These are phyloP conservation scores for Stenodema calcarata DNA, from an alignment of 2,888 invertebrate species.

Conservation along the genomic window DNA sequence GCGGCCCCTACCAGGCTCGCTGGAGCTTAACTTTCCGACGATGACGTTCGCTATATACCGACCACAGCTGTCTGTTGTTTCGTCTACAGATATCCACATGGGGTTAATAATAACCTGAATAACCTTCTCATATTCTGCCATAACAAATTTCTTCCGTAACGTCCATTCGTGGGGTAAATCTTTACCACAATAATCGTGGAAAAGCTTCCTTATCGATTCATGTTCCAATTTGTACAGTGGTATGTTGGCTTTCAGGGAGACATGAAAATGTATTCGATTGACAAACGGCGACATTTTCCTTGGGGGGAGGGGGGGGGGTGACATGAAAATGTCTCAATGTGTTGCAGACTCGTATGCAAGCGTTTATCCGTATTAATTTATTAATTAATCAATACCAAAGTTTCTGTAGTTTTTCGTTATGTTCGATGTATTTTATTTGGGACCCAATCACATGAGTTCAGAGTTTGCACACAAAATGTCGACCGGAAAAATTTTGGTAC, in stretches of 20 bases:
- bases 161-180: conserved; percentile 33
- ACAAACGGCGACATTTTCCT: too few relatives aligned
- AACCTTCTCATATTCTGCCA: conserved; percentile 8
- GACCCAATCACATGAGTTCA: too few relatives aligned
- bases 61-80: conserved; percentile 28
- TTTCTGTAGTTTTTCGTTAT: too few relatives aligned
- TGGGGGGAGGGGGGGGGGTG: too few relatives aligned
- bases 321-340: too few relatives aligned
- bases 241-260: conserved; percentile 39
- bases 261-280: too few relatives aligned
- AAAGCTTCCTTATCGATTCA: conserved; percentile 4
- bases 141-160: conserved; percentile 39
- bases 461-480: too few relatives aligned
- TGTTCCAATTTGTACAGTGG: conserved; percentile 20
- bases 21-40: conserved; percentile 1
- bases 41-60: conserved; percentile 17
- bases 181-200: conserved; percentile 25
- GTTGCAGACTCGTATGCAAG: too few relatives aligned
- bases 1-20: not conserved
- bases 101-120: not conserved
- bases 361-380: too few relatives aligned
- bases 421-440: too few relatives aligned
- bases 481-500: too few relatives aligned
- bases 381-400: too few relatives aligned
- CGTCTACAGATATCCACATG: conserved; percentile 46